Base-by-base conservation (phyloP, 2,113 vertebrate genomes). In the Paramisgurnus dabryanus region DNA sequence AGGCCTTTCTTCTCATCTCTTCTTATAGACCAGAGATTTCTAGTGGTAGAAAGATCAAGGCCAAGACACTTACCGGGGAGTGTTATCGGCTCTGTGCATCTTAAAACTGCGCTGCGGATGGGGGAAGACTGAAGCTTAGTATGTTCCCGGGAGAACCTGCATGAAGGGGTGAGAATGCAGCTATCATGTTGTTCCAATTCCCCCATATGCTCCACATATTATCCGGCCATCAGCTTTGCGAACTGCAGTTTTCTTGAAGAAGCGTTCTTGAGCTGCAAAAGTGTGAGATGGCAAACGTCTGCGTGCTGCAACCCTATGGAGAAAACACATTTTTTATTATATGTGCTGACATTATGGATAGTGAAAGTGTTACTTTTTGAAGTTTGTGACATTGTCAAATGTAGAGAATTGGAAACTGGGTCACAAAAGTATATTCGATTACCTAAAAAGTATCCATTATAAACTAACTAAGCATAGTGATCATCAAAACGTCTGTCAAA, bases 21-120 rank as follows among this genome's bases (percentile, higher is more conserved):
- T 79, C 69, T 81, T 49, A 57, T 65, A 73, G 55, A 77, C 43
- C 74, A 74, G 9, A 61, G 81, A 76, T 77, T 68, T 61, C 53
- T 57, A 79, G 72, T 43, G 34, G 80, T 65, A 82, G 68, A 78
- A 64, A 71, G 60, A 82, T 80, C 80, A 76, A 80, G 78, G 77
- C 76, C 83, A 73, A 50, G 61, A 76, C 67, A 80, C 72, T 69
- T 74, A 22, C 13, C 69, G 43, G 22, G 34, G 50, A 15, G 41
- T 81, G 64, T 68, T 65, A 74, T 65, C 64, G 10, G 57, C 49
- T 69, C 27, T 61, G 80, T 81, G 72, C 39, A 67, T 68, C 58
- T 76, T 66, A 58, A 63, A 60, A 49, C n/a, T 61, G 53, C 65
- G 57, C 53, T 63, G 72, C 50, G 71, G 72, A 71, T 60, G 58